phyloP scores from a whole-genome alignment of 2,888 invertebrate genomes.

The Patella ulyssiponensis region DNA sequence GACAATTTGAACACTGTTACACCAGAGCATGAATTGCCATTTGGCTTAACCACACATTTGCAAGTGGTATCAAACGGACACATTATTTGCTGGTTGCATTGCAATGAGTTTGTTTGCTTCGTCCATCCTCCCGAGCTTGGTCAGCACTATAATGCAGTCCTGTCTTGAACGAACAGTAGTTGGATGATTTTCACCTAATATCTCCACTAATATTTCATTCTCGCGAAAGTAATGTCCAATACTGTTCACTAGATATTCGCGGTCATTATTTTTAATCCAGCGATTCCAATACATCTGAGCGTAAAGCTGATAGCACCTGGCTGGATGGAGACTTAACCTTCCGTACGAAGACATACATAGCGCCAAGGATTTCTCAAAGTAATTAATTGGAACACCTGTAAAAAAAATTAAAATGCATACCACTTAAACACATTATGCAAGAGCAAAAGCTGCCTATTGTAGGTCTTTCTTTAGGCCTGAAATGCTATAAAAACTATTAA shows the following conservation, averaged over 20 bases:
- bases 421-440: no score
- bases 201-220: slow-evolving; percentile 43
- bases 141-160: slow-evolving; percentile 50
- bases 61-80: background rate
- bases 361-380: slow-evolving; percentile 43
- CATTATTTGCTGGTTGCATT: slow-evolving; percentile 33
- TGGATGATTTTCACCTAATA: slow-evolving; percentile 45
- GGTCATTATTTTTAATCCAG: slow-evolving; percentile 19
- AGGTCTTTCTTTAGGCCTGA: no score
- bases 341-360: slow-evolving; percentile 47
- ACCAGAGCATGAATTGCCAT: no score
- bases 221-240: slow-evolving; percentile 42
- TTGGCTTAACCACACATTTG: background rate
- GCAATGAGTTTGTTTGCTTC: slow-evolving; percentile 38
- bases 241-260: slow-evolving; percentile 33
- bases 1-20: no score
- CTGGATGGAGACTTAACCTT: slow-evolving; percentile 43
- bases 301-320: slow-evolving; percentile 47
- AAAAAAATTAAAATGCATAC: slow-evolving; percentile 3
- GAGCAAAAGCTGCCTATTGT: no score
- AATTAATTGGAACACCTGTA: slow-evolving; percentile 43
- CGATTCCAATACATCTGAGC: slow-evolving; percentile 53
- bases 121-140: slow-evolving; percentile 35
- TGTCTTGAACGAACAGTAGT: slow-evolving; percentile 49
- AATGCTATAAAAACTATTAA: no score